Evolutionary conservation across 2,797 vertebrate genomes (phyloP).

Genomic region (Acanthopagrus latus): DNA sequence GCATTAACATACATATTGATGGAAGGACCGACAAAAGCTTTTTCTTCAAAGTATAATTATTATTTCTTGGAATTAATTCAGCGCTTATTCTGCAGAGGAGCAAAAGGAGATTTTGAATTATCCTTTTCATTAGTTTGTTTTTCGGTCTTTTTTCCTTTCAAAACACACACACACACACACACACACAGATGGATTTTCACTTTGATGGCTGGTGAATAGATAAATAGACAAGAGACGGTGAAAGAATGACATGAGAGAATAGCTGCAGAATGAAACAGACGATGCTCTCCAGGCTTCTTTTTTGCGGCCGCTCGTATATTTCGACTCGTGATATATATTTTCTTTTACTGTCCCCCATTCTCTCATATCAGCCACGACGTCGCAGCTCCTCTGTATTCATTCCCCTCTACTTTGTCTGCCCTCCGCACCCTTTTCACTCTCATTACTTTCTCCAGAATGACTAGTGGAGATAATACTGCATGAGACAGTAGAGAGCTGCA

Average conservation of each 20-base stretch:
- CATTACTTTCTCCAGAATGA: slow-evolving; percentile 61
- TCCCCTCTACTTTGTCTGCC: slow-evolving; percentile 44
- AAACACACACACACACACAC: slow-evolving; percentile 5
- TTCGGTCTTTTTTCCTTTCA: slow-evolving; percentile 15
- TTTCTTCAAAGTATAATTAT: slow-evolving; percentile 2
- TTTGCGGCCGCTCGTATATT: slow-evolving; percentile 50
- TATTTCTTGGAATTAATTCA: slow-evolving; percentile 13
- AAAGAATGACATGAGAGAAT: slow-evolving; percentile 37
- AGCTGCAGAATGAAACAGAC: slow-evolving; percentile 38
- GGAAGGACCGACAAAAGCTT: neutral
- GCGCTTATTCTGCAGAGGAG: slow-evolving; percentile 9
- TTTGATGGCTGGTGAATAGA: slow-evolving; percentile 41
- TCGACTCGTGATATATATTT: slow-evolving; percentile 32
- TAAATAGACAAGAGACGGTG: slow-evolving; percentile 24
- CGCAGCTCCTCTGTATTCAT: slow-evolving; percentile 47
- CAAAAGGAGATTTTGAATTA: slow-evolving; percentile 7
- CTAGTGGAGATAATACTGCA: slow-evolving; percentile 39
- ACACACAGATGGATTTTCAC: slow-evolving; percentile 23
- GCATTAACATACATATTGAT: slow-evolving; percentile 7
- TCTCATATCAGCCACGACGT: slow-evolving; percentile 44
- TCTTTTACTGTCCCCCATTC: slow-evolving; percentile 35
- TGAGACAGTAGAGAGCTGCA: slow-evolving; percentile 33
- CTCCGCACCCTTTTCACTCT: slow-evolving; percentile 49
- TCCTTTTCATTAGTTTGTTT: slow-evolving; percentile 10
- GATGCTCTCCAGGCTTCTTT: slow-evolving; percentile 19